Conservation (phyloP, 1,140 invertebrate genomes). For the Oscheius sp. region DNA sequence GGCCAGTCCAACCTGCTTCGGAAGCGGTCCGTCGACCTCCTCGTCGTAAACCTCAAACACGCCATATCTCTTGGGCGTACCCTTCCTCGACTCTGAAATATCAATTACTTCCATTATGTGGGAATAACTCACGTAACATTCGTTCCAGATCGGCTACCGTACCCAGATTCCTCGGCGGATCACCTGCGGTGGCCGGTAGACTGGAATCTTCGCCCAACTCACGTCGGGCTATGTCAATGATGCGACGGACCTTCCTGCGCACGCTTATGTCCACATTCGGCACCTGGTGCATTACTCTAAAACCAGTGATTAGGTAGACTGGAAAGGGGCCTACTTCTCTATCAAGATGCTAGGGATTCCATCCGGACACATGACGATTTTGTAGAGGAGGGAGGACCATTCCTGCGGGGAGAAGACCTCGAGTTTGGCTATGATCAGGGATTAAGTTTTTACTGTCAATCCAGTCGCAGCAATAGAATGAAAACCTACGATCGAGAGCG, state of each 20-base stretch:
- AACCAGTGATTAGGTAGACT: not conserved
- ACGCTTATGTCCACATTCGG: not conserved
- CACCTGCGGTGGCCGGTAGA: not conserved
- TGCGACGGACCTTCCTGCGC: not conserved
- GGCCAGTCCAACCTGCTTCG: not conserved
- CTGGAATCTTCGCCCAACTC: not conserved
- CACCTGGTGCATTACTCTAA: constrained; percentile 8
- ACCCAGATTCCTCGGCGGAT: not conserved
- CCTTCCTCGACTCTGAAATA: not conserved
- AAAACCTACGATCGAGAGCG: no score
- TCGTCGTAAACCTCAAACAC: not conserved
- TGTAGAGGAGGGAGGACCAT: not conserved
- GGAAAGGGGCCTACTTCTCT: constrained; percentile 3
- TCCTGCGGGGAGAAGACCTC: not conserved
- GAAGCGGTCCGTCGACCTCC: not conserved
- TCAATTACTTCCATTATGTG: not conserved
- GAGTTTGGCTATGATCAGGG: no score
- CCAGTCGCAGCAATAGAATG: no score
- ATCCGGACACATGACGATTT: not conserved
- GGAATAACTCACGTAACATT: not conserved
- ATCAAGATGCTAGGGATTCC: not conserved
- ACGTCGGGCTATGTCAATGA: not conserved
- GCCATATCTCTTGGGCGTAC: not conserved
- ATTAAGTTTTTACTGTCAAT: no score
- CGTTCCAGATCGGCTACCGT: not conserved